Percentiles rank a stretch among this genome's conserved stretches.
Conservation (phyloP, 2,797 vertebrate genomes). For the Enteromius trimaculatus region DNA sequence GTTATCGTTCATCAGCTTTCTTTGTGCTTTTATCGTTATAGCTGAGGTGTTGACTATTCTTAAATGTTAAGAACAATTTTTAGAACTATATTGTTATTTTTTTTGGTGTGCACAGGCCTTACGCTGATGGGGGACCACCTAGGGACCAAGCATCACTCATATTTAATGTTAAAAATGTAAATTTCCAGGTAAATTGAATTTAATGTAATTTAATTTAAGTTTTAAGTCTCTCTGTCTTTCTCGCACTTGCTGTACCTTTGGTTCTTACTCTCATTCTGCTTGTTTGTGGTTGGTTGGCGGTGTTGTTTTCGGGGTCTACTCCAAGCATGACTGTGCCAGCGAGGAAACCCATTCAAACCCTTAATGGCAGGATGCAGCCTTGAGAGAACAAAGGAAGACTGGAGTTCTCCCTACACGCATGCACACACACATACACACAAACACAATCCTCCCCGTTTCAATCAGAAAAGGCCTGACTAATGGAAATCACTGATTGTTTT, state of each 20-base stretch:
- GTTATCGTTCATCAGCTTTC: not conserved
- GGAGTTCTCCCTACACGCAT: constrained; percentile 53
- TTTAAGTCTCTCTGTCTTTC: not conserved
- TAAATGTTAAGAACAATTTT: not conserved
- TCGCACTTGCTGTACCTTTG: not conserved
- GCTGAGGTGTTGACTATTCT: not conserved
- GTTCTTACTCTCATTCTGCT: not conserved
- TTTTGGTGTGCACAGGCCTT: not conserved
- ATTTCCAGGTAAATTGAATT: not conserved
- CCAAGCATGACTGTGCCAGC: constrained; percentile 52
- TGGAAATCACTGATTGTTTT: constrained; percentile 56
- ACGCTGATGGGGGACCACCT: not conserved
- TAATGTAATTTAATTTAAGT: not conserved
- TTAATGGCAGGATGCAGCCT: constrained; percentile 75
- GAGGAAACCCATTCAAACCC: constrained; percentile 63
- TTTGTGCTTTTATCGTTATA: not conserved
- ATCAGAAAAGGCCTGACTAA: constrained; percentile 62
- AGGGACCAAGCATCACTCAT: not conserved
- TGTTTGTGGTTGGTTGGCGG: constrained; percentile 21
- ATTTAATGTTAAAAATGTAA: not conserved
- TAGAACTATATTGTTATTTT: not conserved
- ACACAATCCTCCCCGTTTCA: constrained; percentile 52
- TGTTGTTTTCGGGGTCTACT: constrained; percentile 31
- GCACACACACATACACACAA: constrained; percentile 52
- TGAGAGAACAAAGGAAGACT: constrained; percentile 71